Evolutionary conservation across 2,113 vertebrate species (phyloP).

Genomic region (Sinocyclocheilus grahami): DNA sequence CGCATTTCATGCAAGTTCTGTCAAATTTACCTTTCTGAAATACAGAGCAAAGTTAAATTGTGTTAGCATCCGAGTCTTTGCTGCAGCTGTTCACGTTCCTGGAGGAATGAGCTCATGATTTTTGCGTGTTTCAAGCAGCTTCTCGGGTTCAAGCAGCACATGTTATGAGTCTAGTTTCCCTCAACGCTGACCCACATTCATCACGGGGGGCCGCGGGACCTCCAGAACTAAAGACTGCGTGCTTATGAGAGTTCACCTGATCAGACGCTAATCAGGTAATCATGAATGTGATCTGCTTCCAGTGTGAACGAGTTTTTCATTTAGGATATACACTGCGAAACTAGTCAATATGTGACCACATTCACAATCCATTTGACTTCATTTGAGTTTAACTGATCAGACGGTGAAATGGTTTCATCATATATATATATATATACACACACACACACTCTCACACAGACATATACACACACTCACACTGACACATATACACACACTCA

Average conservation of each 20-base stretch:
- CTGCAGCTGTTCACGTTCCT: constrained; percentile 54
- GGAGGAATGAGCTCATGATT: constrained; percentile 54
- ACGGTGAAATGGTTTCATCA: too few species aligned
- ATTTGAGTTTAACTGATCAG: too few species aligned
- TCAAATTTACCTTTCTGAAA: neutral
- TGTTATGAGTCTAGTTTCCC: constrained; percentile 54
- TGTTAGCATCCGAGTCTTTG: neutral
- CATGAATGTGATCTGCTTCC: neutral
- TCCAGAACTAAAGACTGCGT: too few species aligned
- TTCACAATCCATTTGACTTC: neutral
- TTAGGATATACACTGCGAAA: neutral
- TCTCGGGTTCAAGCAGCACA: constrained; percentile 1
- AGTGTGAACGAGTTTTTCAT: too few species aligned
- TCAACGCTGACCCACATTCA: constrained; percentile 55
- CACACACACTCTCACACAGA: too few species aligned
- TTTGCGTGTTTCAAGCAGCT: neutral
- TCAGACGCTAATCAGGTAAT: too few species aligned
- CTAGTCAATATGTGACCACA: neutral
- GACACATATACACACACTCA: too few species aligned
- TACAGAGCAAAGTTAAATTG: neutral
- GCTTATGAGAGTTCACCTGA: neutral
- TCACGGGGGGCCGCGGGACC: neutral
- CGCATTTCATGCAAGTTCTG: neutral
- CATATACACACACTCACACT: too few species aligned
- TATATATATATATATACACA: too few species aligned